phyloP scores from a whole-genome alignment of 2,797 vertebrate species.

The Pteropus rufus region DNA sequence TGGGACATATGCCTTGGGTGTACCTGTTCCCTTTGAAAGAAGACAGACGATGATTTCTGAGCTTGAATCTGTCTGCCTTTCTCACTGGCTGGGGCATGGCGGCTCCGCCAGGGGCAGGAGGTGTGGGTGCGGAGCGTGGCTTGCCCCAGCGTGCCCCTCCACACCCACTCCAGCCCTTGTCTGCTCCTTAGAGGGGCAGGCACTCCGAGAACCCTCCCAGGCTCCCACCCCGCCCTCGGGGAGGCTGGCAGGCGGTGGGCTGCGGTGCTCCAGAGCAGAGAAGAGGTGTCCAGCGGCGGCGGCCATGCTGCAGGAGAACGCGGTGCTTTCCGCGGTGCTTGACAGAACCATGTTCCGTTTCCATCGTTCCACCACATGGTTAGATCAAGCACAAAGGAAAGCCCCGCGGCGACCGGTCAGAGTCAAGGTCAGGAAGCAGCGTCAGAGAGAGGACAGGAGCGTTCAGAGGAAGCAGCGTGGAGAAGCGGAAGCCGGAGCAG shows the following conservation, averaged over 20 bases:
- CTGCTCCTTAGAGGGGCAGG: neutral
- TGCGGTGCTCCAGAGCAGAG: slow-evolving; percentile 84
- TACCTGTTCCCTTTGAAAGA: neutral
- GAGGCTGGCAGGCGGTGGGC: slow-evolving; percentile 51
- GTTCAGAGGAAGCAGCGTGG: slow-evolving; percentile 85
- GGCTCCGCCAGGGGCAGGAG: neutral
- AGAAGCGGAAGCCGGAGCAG: slow-evolving; percentile 82
- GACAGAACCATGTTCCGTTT: slow-evolving; percentile 99
- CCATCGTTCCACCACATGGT: slow-evolving; percentile 99
- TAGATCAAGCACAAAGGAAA: slow-evolving; percentile 99
- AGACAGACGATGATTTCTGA: neutral
- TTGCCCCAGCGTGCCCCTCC: neutral
- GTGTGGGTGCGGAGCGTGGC: neutral
- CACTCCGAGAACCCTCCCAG: neutral
- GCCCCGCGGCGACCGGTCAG: slow-evolving; percentile 91
- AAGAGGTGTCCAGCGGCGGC: slow-evolving; percentile 84
- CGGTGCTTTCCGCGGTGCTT: slow-evolving; percentile 99
- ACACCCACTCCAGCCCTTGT: neutral
- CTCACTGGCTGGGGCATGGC: neutral
- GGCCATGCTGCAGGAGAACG: slow-evolving; percentile 92
- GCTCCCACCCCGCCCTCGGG: neutral
- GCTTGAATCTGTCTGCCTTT: neutral
- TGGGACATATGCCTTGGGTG: neutral
- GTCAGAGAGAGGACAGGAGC: slow-evolving; percentile 87
- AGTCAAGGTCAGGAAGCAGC: slow-evolving; percentile 90